These are phyloP conservation scores for Lissonota sp. DNA, from an alignment of 2,888 invertebrate genomes.

Conservation along the genomic window DNA sequence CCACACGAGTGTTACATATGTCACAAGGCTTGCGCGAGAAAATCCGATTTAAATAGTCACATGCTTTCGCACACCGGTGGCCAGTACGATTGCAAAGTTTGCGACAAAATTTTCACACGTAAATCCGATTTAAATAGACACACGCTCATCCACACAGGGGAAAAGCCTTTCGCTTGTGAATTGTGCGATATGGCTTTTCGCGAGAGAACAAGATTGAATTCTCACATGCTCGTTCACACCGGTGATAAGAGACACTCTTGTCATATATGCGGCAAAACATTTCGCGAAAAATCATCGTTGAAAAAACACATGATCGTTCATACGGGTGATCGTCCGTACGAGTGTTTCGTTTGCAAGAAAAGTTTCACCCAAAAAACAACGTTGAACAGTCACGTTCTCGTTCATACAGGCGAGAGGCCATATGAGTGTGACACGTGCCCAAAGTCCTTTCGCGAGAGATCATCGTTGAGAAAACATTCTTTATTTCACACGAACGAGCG, in stretches of 20 bases:
- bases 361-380: conserved; percentile 79
- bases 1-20: conserved; percentile 81
- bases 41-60: conserved; percentile 81
- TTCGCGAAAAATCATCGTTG: conserved; percentile 77
- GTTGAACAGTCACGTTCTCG: conserved; percentile 78
- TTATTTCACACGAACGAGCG: conserved; percentile 77
- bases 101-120: conserved; percentile 81
- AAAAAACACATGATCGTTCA: conserved; percentile 80
- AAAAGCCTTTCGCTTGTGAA: conserved; percentile 80
- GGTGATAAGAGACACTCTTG: conserved; percentile 79
- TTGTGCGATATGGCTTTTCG: conserved; percentile 80
- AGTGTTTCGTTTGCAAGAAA: conserved; percentile 79
- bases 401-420: conserved; percentile 76
- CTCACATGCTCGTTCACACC: conserved; percentile 79
- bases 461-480: conserved; percentile 78
- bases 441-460: conserved; percentile 77
- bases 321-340: conserved; percentile 78
- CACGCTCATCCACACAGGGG: conserved; percentile 80
- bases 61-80: conserved; percentile 82
- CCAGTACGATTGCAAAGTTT: conserved; percentile 81
- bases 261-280: conserved; percentile 79
- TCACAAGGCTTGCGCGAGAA: conserved; percentile 80
- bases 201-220: conserved; percentile 79
- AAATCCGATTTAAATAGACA: conserved; percentile 81
- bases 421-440: conserved; percentile 79